Evolutionary conservation across 2,888 invertebrate genomes (phyloP), one percentile per base, ranked within the genome.

Genomic region (Thumatha senex): DNA sequence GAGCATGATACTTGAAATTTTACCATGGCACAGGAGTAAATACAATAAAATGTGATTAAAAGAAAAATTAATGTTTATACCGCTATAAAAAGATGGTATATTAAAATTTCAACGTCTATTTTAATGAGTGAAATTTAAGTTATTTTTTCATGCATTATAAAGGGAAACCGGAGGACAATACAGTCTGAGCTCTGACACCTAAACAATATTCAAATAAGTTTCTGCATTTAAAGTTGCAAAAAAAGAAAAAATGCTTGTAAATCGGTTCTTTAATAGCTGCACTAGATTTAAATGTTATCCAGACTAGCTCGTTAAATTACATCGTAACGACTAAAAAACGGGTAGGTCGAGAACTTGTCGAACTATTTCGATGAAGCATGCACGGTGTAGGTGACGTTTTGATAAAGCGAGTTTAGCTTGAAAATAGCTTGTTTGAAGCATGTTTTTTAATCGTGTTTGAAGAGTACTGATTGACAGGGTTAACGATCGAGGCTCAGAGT

Each of bases 221-320:
- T 54, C 15, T 24, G 34, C 45, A 36, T 48, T 49, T 56, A 50
- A 66, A 58, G 56, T 56, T 24, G 2, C 5, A 24, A 24, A 51
- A 58, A 66, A 68, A 58, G 69, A 66, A 63, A 58, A 60, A 64
- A 62, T 62, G 61, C 53, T 64, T 67, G 64, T 56, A 69, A 63
- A 69, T n/a, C n/a, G n/a, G n/a, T n/a, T n/a, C n/a, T n/a, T n/a
- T n/a, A n/a, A n/a, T n/a, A n/a, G n/a, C n/a, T n/a, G n/a, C n/a
- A n/a, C n/a, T n/a, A n/a, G n/a, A n/a, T n/a, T n/a, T n/a, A n/a
- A n/a, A n/a, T n/a, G n/a, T n/a, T n/a, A 69, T 61, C 46, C 53
- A 55, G 58, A 57, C 63, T 57, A 58, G 61, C 60, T 67, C 41
- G 63, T 70, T 70, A 62, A 47, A 56, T 59, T 58, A 61, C 58